A percentile compares a stretch with the other conserved stretches of the same genome.
Evolutionary conservation across 2,113 vertebrate species (phyloP).

Genomic region (Poeciliopsis retropinna): DNA sequence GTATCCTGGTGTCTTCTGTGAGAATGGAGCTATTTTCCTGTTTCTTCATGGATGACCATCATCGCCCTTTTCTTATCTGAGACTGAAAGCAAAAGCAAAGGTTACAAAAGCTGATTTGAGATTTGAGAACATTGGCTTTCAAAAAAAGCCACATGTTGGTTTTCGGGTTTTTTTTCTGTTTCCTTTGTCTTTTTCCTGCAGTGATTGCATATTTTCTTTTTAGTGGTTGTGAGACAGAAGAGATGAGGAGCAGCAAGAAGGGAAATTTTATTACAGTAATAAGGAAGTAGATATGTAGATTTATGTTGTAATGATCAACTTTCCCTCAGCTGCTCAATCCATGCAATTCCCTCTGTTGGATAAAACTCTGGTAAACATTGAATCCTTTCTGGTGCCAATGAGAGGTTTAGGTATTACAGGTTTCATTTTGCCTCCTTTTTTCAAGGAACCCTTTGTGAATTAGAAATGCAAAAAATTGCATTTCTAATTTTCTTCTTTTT

Average conservation of each 20-base stretch:
- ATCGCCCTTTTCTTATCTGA: conserved; percentile 76
- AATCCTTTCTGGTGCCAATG: not conserved
- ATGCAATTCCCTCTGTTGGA: not conserved
- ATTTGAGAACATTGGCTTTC: not conserved
- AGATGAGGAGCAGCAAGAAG: not conserved
- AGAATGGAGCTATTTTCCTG: not conserved
- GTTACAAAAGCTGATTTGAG: not conserved
- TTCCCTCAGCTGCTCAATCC: not conserved
- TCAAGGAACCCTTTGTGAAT: no score
- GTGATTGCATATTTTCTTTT: no score
- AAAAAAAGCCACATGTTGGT: not conserved
- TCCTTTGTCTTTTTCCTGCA: not conserved
- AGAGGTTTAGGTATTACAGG: not conserved
- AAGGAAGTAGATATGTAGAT: conserved; percentile 4
- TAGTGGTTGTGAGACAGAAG: not conserved
- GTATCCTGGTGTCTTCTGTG: not conserved
- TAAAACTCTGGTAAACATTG: not conserved
- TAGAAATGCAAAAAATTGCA: not conserved
- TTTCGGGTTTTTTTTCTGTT: no score
- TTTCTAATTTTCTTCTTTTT: not conserved
- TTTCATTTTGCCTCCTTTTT: not conserved
- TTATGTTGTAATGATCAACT: not conserved
- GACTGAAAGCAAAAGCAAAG: conserved; percentile 63
- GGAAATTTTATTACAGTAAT: not conserved
- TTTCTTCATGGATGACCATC: conserved; percentile 23